A percentile compares a stretch with the other conserved stretches of the same genome.
These are phyloP conservation scores for Notechis scutatus DNA, from an alignment of 2,113 vertebrate species.

Conservation along the genomic window DNA sequence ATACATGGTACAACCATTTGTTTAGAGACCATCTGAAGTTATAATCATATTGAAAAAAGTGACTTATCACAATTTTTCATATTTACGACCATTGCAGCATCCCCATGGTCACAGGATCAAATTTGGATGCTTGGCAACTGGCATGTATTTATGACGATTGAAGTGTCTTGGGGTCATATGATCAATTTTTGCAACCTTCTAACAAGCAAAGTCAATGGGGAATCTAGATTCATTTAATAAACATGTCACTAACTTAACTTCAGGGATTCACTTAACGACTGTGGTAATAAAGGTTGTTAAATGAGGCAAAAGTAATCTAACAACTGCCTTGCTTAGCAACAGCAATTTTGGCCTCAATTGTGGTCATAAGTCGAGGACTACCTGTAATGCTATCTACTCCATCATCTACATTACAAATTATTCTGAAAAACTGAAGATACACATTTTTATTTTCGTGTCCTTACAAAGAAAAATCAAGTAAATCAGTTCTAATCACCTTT, in stretches of 20 bases:
- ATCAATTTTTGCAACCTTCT: not conserved
- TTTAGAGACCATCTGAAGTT: too few relatives aligned
- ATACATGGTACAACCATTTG: not conserved
- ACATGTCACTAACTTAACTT: not conserved
- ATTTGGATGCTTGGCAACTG: too few relatives aligned
- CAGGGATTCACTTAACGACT: not conserved
- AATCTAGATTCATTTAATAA: not conserved
- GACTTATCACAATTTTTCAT: too few relatives aligned
- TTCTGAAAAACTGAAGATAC: not conserved
- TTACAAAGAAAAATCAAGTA: not conserved
- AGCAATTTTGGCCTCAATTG: not conserved
- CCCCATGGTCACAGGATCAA: too few relatives aligned
- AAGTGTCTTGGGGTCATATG: not conserved
- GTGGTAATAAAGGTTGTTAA: not conserved
- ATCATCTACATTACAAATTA: not conserved
- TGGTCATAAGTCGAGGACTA: not conserved
- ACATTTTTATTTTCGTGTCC: not conserved
- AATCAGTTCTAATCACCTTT: not conserved
- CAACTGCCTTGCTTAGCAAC: not conserved
- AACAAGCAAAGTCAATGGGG: not conserved
- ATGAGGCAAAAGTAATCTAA: not conserved
- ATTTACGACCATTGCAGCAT: too few relatives aligned
- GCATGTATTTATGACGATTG: not conserved
- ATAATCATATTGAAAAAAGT: too few relatives aligned
- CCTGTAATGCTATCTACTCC: not conserved